Evolutionary conservation across 2,888 invertebrate genomes (phyloP), one percentile per base, ranked within the genome.

Genomic region (Dioctria linearis): DNA sequence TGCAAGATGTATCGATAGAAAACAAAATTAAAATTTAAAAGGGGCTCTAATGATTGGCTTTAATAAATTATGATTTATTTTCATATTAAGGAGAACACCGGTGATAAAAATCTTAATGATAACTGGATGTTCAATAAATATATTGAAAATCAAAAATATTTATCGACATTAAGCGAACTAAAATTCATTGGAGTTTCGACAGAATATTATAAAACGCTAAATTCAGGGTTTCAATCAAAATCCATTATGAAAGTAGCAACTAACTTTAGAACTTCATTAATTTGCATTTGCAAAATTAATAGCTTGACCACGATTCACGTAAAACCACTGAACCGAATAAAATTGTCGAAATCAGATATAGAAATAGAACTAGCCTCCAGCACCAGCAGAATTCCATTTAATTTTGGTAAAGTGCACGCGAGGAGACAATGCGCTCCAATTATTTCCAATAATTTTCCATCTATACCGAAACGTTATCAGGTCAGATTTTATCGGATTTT

Each of bases 401-500:
- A 69, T 69, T 69, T 69, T 51, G 49, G 51, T n/a, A 13, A 49
- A 39, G 37, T 69, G 49, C 54, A 54, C 54, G 6, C 54, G 37
- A 69, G 51, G 49, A 37, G 25, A 2, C 69, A 49, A 49, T 37
- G 9, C 49, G 4, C 49, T 51, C 69, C 69, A 69, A 51, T 69
- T 43, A 69, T 69, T 69, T 69, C 37, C 69, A 39, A 37, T 49
- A 69, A 51, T 69, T 69, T 69, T 69, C 69, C 49, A 69, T 25
- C 25, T 25, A 25, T 25, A 25, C 25, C 25, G 2, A 25, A 25
- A 25, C 25, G 25, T 25, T 2, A 25, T 25, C 25, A 25, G 25
- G 25, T 25, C 46, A 67, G 43, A 67, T 43, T 67, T 46, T 69
- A 69, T 69, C 69, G 37, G 69, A 69, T 69, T 69, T 69, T 69